Base-by-base conservation (phyloP, 2,797 vertebrate species). In the Schizopygopsis malacanthus region DNA sequence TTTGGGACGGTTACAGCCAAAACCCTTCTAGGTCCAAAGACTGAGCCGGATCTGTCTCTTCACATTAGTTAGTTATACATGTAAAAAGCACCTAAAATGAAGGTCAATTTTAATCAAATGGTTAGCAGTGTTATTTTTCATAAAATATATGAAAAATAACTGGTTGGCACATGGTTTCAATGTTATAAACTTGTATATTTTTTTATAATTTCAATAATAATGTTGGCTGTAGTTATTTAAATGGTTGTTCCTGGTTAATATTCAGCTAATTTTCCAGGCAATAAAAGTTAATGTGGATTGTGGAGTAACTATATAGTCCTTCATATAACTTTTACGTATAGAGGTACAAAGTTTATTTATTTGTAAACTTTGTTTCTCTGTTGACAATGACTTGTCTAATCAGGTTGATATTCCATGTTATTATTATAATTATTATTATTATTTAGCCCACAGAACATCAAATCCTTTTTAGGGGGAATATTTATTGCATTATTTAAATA, bases 161-260 rank as follows among this genome's bases (percentile, higher is more conserved):
- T 33, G 33, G 33, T 33, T 33, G 20, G 8, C 4, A 39, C 20
- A 43, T 59, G 54, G 8, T 61, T 9, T 41, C 25, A 41, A 56
- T 59, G 73, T 76, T 59, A 41, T 25, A 79, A 43, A 79, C 39
- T 79, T 13, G 33, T 22, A 54, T 33, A 39, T 50, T 10, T 1
- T n/a, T 0, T 11, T 22, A 47, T 25, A 6, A 61, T 79, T 61
- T 52, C 63, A 22, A 22, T 50, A 15, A 6, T 67, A 69, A 81
- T 37, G 28, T 41, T 71, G 15, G 0, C n/a, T 56, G 12, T 3
- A 18, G n/a, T 33, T 81, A 50, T 80, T 33, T 11, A 25, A 37
- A 18, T 81, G 11, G 6, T 47, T 47, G 11, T 52, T 72, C 22
- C 22, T 82, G 15, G 81, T 82, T 72, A 82, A 82, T 82, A 20